A percentile compares a stretch with the other conserved stretches of the same genome.
These are phyloP conservation scores for Pheosia tremula DNA, from an alignment of 2,888 invertebrate genomes.

Conservation along the genomic window DNA sequence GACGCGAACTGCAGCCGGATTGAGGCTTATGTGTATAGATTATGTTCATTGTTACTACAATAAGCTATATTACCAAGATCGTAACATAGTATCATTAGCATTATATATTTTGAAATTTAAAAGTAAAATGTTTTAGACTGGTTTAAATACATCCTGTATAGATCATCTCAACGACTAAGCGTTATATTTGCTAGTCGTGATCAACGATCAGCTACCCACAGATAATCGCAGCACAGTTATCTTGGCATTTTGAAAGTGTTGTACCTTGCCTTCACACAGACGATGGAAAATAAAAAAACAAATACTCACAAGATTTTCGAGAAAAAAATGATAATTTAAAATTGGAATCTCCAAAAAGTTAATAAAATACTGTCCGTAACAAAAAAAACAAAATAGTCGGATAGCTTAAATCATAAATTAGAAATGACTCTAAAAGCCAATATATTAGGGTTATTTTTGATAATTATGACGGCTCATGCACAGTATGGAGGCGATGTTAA, in stretches of 20 bases:
- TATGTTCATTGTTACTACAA: too few species aligned
- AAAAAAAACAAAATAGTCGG: background rate
- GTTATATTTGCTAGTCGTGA: slow-evolving; percentile 66
- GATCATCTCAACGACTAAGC: slow-evolving; percentile 38
- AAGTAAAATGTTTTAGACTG: too few species aligned
- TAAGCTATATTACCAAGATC: too few species aligned
- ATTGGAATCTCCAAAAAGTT: background rate
- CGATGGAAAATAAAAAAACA: background rate
- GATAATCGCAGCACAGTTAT: slow-evolving; percentile 35
- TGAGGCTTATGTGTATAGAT: background rate
- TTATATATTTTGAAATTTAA: too few species aligned
- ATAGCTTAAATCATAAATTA: background rate
- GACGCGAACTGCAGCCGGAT: background rate
- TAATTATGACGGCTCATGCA: slow-evolving; percentile 17
- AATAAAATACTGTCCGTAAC: background rate
- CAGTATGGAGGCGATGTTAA: slow-evolving; percentile 20
- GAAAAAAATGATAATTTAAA: background rate
- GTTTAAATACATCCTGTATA: slow-evolving; percentile 44
- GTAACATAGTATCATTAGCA: too few species aligned
- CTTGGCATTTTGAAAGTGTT: slow-evolving; percentile 25
- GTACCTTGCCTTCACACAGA: slow-evolving; percentile 14
- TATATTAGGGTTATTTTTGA: slow-evolving; percentile 14
- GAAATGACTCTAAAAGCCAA: slow-evolving; percentile 20
- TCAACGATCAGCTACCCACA: slow-evolving; percentile 41
- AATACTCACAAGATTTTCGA: background rate